Conservation (phyloP, 2,888 invertebrate genomes). For the Hydrotaea diabolus region DNA sequence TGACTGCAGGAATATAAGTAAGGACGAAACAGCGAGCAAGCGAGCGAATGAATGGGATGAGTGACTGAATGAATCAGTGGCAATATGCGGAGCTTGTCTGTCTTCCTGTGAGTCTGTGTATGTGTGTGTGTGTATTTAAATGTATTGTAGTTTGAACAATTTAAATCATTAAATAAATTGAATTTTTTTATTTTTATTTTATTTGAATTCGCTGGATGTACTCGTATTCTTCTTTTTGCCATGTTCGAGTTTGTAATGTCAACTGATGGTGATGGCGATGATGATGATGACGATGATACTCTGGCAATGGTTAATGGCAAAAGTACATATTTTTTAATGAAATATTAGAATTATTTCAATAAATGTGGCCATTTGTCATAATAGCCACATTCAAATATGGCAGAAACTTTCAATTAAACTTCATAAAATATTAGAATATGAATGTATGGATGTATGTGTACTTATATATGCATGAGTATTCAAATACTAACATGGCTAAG, state of each 20-base stretch:
- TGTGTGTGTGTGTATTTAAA: conserved; percentile 53
- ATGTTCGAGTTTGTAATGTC: not conserved
- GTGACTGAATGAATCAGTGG: conserved; percentile 22
- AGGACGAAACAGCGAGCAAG: not conserved
- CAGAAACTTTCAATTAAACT: not conserved
- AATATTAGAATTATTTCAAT: conserved; percentile 56
- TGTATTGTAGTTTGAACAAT: conserved; percentile 56
- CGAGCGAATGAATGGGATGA: not conserved
- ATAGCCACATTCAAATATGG: not conserved
- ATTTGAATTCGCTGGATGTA: not conserved
- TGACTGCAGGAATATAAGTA: not conserved
- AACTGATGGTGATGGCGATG: not conserved
- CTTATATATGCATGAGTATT: too few species aligned
- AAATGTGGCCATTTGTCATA: conserved; percentile 4
- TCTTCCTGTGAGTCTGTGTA: conserved; percentile 20
- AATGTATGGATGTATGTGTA: too few species aligned
- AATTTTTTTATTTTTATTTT: conserved; percentile 44
- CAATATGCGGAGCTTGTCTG: conserved; percentile 3
- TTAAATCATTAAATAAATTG: conserved; percentile 66
- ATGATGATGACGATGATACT: too few species aligned
- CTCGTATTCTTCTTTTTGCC: not conserved
- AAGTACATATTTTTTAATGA: conserved; percentile 47
- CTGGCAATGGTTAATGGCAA: too few species aligned
- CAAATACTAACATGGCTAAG: too few species aligned
- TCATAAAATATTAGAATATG: too few species aligned